Evolutionary conservation across 2,797 vertebrate species (phyloP).

Genomic region (Bovichtus diacanthus): DNA sequence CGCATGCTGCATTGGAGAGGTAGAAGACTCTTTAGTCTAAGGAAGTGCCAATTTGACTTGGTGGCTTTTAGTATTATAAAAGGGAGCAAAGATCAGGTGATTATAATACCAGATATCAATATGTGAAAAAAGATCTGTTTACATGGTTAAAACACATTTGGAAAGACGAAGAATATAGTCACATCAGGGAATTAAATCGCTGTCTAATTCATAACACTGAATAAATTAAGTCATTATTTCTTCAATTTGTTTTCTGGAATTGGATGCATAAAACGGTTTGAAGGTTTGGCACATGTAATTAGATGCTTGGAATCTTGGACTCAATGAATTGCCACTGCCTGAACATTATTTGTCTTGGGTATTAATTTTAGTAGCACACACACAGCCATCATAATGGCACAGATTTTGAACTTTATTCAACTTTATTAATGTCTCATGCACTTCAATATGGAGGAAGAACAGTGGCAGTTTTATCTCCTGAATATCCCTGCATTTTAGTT

Average conservation of each 20-base stretch:
- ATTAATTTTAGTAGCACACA: not conserved
- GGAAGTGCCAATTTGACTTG: not conserved
- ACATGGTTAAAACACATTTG: not conserved
- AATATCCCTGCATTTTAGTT: not conserved
- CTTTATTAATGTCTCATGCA: not conserved
- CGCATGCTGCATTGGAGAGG: not conserved
- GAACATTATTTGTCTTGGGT: not conserved
- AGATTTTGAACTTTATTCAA: not conserved
- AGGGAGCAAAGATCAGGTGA: not conserved
- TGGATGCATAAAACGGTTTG: not conserved
- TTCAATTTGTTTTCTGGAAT: not conserved
- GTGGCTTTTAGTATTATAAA: not conserved
- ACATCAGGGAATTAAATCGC: not conserved
- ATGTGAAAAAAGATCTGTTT: not conserved
- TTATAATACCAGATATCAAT: not conserved
- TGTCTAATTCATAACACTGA: not conserved
- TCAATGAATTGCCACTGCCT: not conserved
- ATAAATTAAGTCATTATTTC: not conserved
- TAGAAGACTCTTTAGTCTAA: not conserved
- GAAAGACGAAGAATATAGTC: not conserved
- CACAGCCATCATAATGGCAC: not conserved
- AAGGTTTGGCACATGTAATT: not conserved
- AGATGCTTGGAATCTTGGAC: not conserved
- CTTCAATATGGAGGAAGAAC: not conserved
- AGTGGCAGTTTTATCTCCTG: not conserved